Evolutionary conservation across 1,140 invertebrate species (phyloP).

Genomic region (Zaprionus capensis): DNA sequence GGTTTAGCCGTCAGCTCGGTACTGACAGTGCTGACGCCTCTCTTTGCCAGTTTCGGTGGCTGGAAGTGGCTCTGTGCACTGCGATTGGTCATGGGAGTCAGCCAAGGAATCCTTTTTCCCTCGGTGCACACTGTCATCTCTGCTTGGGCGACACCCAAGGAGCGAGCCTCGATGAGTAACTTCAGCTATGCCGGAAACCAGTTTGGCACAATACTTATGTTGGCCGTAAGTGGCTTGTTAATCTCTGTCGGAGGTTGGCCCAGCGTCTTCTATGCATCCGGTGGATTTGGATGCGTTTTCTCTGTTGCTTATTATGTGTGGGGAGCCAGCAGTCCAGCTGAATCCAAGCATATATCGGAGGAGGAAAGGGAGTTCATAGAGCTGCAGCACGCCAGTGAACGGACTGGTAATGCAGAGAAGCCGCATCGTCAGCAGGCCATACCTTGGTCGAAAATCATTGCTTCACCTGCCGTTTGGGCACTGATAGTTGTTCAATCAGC

Average conservation of each 20-base stretch:
- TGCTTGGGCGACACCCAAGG: constrained; percentile 88
- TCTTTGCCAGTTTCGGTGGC: constrained; percentile 77
- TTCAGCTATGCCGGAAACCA: constrained; percentile 87
- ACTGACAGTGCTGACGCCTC: constrained; percentile 84
- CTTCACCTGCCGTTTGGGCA: constrained; percentile 92
- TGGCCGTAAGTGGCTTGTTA: constrained; percentile 87
- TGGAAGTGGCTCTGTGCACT: constrained; percentile 86
- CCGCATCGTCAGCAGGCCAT: constrained; percentile 26
- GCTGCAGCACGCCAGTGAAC: constrained; percentile 20
- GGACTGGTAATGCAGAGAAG: background rate
- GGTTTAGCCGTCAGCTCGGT: constrained; percentile 70
- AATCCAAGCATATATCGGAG: constrained; percentile 86
- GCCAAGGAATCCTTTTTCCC: constrained; percentile 91
- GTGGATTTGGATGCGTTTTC: constrained; percentile 87
- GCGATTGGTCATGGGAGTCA: constrained; percentile 90
- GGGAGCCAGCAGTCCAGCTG: constrained; percentile 87
- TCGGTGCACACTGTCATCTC: constrained; percentile 90
- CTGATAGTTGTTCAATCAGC: constrained; percentile 92
- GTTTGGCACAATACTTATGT: constrained; percentile 89
- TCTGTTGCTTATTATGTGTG: constrained; percentile 86
- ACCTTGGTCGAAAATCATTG: constrained; percentile 91
- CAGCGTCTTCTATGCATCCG: constrained; percentile 90
- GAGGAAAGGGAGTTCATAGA: constrained; percentile 88
- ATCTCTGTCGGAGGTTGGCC: constrained; percentile 89
- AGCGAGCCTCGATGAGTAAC: constrained; percentile 86